phyloP scores from a whole-genome alignment of 2,113 vertebrate genomes.

The Tautogolabrus adspersus region DNA sequence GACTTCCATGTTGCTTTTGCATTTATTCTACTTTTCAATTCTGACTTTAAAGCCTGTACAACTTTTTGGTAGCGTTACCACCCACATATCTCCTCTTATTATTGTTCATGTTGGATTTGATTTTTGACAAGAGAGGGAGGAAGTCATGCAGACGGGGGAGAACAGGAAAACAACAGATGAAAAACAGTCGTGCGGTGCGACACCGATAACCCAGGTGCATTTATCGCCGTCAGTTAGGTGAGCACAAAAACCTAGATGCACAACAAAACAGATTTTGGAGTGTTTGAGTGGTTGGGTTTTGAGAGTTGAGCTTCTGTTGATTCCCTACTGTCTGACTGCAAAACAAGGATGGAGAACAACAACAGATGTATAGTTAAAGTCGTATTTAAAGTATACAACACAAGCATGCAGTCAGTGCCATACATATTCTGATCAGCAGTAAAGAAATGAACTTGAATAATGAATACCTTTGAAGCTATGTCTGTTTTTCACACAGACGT shows the following conservation, averaged over 20 bases:
- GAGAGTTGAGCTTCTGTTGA: constrained; percentile 33
- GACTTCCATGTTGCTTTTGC: constrained; percentile 7
- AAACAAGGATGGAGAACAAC: constrained; percentile 61
- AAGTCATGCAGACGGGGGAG: not conserved
- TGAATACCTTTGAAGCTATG: constrained; percentile 69
- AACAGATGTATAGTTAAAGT: constrained; percentile 46
- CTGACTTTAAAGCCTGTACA: constrained; percentile 27
- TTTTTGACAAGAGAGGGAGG: constrained; percentile 20
- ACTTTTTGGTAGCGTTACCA: constrained; percentile 39
- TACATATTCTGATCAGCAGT: constrained; percentile 73
- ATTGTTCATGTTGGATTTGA: constrained; percentile 2
- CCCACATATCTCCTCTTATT: constrained; percentile 26
- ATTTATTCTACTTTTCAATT: constrained; percentile 36
- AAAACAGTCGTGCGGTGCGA: constrained; percentile 51
- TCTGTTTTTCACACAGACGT: constrained; percentile 55
- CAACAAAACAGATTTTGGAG: constrained; percentile 44
- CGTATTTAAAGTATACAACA: constrained; percentile 36
- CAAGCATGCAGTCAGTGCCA: constrained; percentile 36
- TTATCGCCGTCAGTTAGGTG: constrained; percentile 60
- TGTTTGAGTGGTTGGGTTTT: constrained; percentile 40
- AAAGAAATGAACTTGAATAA: constrained; percentile 73
- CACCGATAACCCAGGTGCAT: constrained; percentile 56
- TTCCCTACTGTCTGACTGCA: constrained; percentile 40
- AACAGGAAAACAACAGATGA: constrained; percentile 50
- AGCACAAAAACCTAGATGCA: constrained; percentile 37